Base-by-base conservation (phyloP, 2,113 vertebrate genomes). In the Datnioides undecimradiatus region DNA sequence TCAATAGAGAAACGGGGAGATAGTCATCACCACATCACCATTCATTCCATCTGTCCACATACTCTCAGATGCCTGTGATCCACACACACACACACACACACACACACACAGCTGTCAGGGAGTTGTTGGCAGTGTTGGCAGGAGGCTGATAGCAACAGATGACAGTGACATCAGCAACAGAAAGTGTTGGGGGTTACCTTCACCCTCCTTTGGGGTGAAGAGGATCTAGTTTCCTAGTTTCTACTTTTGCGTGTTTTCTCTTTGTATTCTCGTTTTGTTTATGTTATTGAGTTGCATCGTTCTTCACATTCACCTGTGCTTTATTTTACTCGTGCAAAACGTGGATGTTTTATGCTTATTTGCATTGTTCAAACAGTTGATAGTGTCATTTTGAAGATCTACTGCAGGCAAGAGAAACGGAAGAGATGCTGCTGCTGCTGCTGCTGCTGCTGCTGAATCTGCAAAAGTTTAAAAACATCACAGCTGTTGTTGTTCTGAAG, bases 71-170 rank as follows among this genome's bases (percentile, higher is more conserved):
- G 6, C 11, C 29, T 23, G 12, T 45, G 21, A 59, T 48, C 41
- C 29, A 38, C 34, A 54, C 38, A 31, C 49, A 34, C 17, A 65
- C 43, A 34, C 29, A 34, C 31, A 34, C 6, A 40, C 10, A 51
- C 65, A 33, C 41, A 40, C 19, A 51, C 46, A 63, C 66, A 79
- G 27, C 68, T 79, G 74, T 36, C 54, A 41, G 55, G 29, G 25
- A 34, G 41, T 2, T n/a, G n/a, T n/a, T n/a, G 31, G 9, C 40
- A 2, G 45, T 13, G 79, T 62, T 81, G 63, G 71, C 79, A 62
- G 71, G 63, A 74, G 45, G 71, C 21, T 34, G 51, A 65, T 13
- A 25, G 67, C 63, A 57, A 55, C 69, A 74, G 55, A 79, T 68
- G 62, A 73, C 21, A n/a, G n/a, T 76, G 48, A 65, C 55, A 60